phyloP scores from a whole-genome alignment of 2,113 vertebrate genomes.

The Callopanchax toddi region DNA sequence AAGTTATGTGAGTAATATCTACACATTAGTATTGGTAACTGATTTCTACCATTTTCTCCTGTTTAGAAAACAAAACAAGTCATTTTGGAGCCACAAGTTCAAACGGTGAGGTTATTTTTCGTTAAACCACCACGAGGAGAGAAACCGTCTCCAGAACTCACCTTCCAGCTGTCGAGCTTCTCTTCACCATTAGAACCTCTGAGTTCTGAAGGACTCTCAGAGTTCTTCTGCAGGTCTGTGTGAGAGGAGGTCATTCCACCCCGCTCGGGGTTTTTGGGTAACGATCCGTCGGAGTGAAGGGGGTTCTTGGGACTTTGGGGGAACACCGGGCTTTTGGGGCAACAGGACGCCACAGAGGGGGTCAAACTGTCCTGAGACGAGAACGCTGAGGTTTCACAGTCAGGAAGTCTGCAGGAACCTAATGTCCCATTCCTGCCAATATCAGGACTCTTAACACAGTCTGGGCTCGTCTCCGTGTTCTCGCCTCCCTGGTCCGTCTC shows the following conservation, averaged over 20 bases:
- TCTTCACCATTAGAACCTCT: neutral
- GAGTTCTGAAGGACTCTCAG: neutral
- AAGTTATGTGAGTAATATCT: too few relatives aligned
- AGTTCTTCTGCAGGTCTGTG: neutral
- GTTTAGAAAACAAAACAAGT: too few relatives aligned
- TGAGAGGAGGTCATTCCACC: neutral
- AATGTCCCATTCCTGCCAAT: constrained; percentile 24
- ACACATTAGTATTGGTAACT: too few relatives aligned
- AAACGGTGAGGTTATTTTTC: too few relatives aligned
- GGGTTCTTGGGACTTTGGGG: constrained; percentile 20
- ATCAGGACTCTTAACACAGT: constrained; percentile 30
- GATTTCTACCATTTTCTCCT: too few relatives aligned
- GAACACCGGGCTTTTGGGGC: constrained; percentile 31
- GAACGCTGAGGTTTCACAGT: constrained; percentile 65
- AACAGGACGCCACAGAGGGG: constrained; percentile 2
- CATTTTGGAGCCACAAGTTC: too few relatives aligned
- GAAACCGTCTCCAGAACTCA: constrained; percentile 19
- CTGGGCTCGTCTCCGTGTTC: neutral
- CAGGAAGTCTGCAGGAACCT: neutral
- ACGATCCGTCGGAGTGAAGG: neutral
- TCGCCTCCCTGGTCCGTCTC: neutral
- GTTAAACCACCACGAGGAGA: too few relatives aligned
- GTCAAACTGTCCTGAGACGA: constrained; percentile 55
- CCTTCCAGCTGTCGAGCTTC: constrained; percentile 12
- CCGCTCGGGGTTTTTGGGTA: too few relatives aligned